phyloP scores from a whole-genome alignment of 2,113 vertebrate species.

The Oceanodroma tethys region DNA sequence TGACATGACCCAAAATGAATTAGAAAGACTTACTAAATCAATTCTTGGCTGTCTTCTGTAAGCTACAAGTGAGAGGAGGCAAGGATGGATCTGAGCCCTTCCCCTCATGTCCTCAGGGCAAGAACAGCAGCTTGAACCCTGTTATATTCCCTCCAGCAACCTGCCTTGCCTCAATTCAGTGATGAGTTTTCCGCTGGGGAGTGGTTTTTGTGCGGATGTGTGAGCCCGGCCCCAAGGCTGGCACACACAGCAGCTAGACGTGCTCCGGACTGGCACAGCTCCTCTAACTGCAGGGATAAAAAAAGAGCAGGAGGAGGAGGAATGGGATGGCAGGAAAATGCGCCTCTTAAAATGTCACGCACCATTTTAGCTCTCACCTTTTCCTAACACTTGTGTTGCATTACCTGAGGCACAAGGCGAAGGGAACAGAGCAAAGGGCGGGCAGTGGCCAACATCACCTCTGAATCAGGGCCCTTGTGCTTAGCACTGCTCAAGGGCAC shows the following conservation, averaged over 20 bases:
- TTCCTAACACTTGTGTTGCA: background rate
- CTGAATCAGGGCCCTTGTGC: background rate
- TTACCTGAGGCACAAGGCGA: background rate
- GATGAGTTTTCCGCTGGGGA: background rate
- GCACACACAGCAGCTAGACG: background rate
- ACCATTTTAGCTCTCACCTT: conserved; percentile 3
- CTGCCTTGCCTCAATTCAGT: background rate
- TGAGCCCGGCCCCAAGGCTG: background rate
- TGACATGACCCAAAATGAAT: background rate
- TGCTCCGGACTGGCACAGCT: background rate
- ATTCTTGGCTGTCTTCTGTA: background rate
- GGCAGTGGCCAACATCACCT: background rate
- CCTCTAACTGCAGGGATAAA: background rate
- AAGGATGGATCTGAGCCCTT: background rate
- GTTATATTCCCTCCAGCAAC: background rate
- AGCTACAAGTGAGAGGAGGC: background rate
- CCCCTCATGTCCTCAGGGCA: background rate
- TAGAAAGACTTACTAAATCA: background rate
- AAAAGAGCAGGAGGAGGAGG: background rate
- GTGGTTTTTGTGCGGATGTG: background rate
- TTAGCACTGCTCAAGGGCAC: background rate
- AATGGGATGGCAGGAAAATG: background rate
- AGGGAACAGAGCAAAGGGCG: background rate
- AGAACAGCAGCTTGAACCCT: background rate
- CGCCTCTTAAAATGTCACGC: background rate